Evolutionary conservation across 2,113 vertebrate genomes (phyloP).

Genomic region (Eupsittula cactorum): DNA sequence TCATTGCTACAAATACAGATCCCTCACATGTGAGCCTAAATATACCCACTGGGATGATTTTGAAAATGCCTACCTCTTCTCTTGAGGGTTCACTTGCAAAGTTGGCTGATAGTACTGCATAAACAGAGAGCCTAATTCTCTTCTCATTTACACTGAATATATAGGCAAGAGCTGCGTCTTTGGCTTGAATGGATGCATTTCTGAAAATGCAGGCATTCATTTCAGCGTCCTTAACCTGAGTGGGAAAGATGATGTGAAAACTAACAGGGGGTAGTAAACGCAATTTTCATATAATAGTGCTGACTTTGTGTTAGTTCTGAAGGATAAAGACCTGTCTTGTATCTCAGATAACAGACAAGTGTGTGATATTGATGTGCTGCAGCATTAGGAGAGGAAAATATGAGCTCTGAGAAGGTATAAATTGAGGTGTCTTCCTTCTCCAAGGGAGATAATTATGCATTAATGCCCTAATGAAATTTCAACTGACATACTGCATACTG

Average conservation of each 20-base stretch:
- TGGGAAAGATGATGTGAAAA: background rate
- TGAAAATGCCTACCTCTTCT: background rate
- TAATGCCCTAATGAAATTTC: slow-evolving; percentile 16
- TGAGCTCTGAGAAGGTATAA: background rate
- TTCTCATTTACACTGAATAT: background rate
- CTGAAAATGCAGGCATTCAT: background rate
- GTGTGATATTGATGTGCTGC: background rate
- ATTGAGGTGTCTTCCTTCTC: slow-evolving; percentile 7
- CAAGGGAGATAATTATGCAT: background rate
- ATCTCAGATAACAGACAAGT: background rate
- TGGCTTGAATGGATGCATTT: background rate
- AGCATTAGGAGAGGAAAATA: background rate
- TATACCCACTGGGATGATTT: background rate
- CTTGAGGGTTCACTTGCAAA: background rate
- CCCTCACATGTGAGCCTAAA: background rate
- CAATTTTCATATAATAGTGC: background rate
- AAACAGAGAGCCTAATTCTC: background rate
- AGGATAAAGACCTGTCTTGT: background rate
- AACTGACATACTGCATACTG: background rate
- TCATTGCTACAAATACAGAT: background rate
- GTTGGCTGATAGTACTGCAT: background rate
- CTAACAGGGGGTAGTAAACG: background rate
- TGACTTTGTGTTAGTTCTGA: background rate
- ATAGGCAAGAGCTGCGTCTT: background rate
- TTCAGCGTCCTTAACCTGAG: background rate